phyloP scores from a whole-genome alignment of 1,140 invertebrate genomes.

The Drosophila simulans region DNA sequence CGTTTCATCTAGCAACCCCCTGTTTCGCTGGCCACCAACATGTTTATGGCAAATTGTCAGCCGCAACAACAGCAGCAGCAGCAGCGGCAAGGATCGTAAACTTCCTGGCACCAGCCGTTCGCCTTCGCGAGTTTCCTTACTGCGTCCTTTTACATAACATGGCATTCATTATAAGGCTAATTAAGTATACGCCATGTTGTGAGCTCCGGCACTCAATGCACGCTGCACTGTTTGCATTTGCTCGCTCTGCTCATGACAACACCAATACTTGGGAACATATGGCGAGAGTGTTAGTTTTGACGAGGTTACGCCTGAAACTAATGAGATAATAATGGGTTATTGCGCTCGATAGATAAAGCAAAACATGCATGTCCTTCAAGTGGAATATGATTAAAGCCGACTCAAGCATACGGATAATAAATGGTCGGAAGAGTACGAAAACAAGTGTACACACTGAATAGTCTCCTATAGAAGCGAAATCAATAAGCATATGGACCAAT shows the following conservation, averaged over 20 bases:
- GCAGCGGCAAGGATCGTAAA: conserved; percentile 1
- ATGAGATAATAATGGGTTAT: conserved; percentile 48
- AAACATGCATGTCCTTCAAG: conserved; percentile 5
- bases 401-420: not conserved
- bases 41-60: conserved; percentile 49
- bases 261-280: conserved; percentile 36
- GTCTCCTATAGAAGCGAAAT: not conserved
- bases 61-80: conserved; percentile 16
- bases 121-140: conserved; percentile 25
- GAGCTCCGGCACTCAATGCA: conserved; percentile 24
- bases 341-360: conserved; percentile 18
- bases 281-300: conserved; percentile 30
- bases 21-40: conserved; percentile 1
- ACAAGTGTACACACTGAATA: not conserved
- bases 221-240: conserved; percentile 1
- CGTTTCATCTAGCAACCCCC: not conserved
- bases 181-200: conserved; percentile 68
- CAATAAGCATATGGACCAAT: not conserved
- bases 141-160: conserved; percentile 36
- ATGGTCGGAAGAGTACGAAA: not conserved
- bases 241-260: conserved; percentile 5
- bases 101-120: not conserved
- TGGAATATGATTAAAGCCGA: conserved; percentile 18
- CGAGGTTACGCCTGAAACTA: conserved; percentile 30
- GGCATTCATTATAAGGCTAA: conserved; percentile 54